phyloP scores from a whole-genome alignment of 2,888 invertebrate species.

The Allygus modestus region DNA sequence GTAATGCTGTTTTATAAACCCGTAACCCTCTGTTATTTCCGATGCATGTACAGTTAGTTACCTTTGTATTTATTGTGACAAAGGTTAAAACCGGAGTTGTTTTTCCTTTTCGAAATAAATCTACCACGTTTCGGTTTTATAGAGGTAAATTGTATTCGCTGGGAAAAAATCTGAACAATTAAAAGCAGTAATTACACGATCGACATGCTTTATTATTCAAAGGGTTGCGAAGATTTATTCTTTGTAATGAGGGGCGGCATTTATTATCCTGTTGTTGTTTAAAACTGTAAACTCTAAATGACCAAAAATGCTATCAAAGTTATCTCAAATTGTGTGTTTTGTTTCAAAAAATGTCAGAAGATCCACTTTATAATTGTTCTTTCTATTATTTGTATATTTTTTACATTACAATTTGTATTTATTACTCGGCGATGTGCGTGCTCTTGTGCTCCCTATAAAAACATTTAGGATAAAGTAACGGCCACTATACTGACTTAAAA shows the following conservation, averaged over 20 bases:
- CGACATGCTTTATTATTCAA: background rate
- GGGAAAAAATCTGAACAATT: background rate
- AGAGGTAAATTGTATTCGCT: background rate
- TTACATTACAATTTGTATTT: too few relatives aligned
- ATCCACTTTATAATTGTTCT: too few relatives aligned
- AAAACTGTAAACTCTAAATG: too few relatives aligned
- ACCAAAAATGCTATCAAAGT: too few relatives aligned
- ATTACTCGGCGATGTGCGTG: too few relatives aligned
- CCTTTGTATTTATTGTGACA: background rate
- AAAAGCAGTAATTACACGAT: background rate
- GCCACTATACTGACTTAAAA: too few relatives aligned
- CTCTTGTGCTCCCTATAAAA: too few relatives aligned
- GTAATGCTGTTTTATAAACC: slow-evolving; percentile 17
- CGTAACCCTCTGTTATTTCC: slow-evolving; percentile 13
- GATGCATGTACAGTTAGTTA: background rate
- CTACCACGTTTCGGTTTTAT: background rate
- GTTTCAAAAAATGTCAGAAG: too few relatives aligned
- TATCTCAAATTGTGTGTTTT: too few relatives aligned
- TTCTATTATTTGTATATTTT: too few relatives aligned
- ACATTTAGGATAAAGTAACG: too few relatives aligned
- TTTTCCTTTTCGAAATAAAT: background rate
- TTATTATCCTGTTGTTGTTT: background rate
- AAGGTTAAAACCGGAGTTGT: background rate
- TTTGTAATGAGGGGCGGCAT: background rate
- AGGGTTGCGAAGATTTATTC: background rate